Percentiles rank a stretch among this genome's conserved stretches.
Conservation (phyloP, 2,797 vertebrate genomes). For the Centropyge bicolor region DNA sequence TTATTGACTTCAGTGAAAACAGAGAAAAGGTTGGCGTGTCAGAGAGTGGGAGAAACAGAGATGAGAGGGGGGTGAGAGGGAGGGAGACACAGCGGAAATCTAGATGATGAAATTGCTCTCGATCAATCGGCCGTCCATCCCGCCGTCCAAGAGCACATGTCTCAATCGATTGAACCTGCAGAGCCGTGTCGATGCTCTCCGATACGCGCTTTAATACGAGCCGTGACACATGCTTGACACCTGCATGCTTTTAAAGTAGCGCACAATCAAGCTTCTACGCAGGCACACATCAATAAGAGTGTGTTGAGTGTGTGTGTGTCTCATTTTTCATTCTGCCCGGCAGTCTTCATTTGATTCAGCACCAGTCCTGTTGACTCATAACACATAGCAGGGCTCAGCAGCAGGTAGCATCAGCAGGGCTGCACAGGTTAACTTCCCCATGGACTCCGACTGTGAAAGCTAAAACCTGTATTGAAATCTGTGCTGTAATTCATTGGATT, state of each 20-base stretch:
- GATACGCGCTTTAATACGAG: slow-evolving; percentile 13
- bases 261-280: slow-evolving; percentile 1
- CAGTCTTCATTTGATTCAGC: slow-evolving; percentile 11
- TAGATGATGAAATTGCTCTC: slow-evolving; percentile 42
- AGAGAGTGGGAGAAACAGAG: slow-evolving; percentile 27
- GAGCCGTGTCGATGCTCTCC: not conserved
- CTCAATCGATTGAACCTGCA: slow-evolving; percentile 23
- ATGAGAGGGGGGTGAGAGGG: not conserved
- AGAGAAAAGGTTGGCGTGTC: slow-evolving; percentile 14
- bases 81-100: slow-evolving; percentile 13
- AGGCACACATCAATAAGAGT: slow-evolving; percentile 15
- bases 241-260: slow-evolving; percentile 18
- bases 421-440: not conserved
- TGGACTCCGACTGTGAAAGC: not conserved
- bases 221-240: slow-evolving; percentile 25
- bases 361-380: not conserved
- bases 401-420: not conserved
- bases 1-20: slow-evolving; percentile 32
- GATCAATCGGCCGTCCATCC: slow-evolving; percentile 34
- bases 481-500: not conserved
- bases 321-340: slow-evolving; percentile 13
- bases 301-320: not conserved
- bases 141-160: not conserved
- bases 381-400: not conserved
- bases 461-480: not conserved